Evolutionary conservation across 1,140 invertebrate genomes (phyloP), one percentile per base, ranked within the genome.

Genomic region (Alviniconcha marisindica): DNA sequence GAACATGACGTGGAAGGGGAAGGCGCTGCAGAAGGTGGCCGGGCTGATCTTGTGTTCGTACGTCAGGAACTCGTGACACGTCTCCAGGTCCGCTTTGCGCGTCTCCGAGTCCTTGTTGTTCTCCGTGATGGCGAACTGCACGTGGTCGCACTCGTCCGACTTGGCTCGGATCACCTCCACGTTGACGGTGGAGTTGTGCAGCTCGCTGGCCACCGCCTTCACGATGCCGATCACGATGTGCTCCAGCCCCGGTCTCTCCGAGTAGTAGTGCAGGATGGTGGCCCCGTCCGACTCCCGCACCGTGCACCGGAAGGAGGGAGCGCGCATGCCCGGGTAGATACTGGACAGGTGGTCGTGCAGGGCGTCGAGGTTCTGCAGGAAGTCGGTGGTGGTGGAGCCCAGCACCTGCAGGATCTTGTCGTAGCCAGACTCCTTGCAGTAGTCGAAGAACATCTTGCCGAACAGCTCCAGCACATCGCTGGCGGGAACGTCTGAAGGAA

Each of bases 1-100:
- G 91, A 99, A 99, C 95, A 98, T 96, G 84, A 99, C 93, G 92
- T 99, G 97, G 92, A 99, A 99, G 21, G 98, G 98, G 93, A 99
- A 99, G 2, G 98, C 96, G 77, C 96, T 95, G 92, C 97, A 98
- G 93, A 99, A 99, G 21, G 97, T 98, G 15, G 96, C 95, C 24
- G 97, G 97, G 91, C 96, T 97, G 0, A 92, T 92, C 79, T 90
- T 89, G 14, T 86, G 87, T 48, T 90, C 88, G 24, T 81, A 78
- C 15, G 86, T 88, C 7, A 90, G 77, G 51, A 80, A 88, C 60
- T 91, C 63, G 36, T 89, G 84, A 36, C 81, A 51, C 2, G 28
- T 74, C 42, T 79, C 83, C 69, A 87, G 69, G 54, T 86, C 85
- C 21, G 73, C 42, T 21, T 83, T 85, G 24, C 73, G 76, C 3